Evolutionary conservation across 2,888 invertebrate genomes (phyloP), one percentile per base, ranked within the genome.

Genomic region (Eretmocerus hayati): DNA sequence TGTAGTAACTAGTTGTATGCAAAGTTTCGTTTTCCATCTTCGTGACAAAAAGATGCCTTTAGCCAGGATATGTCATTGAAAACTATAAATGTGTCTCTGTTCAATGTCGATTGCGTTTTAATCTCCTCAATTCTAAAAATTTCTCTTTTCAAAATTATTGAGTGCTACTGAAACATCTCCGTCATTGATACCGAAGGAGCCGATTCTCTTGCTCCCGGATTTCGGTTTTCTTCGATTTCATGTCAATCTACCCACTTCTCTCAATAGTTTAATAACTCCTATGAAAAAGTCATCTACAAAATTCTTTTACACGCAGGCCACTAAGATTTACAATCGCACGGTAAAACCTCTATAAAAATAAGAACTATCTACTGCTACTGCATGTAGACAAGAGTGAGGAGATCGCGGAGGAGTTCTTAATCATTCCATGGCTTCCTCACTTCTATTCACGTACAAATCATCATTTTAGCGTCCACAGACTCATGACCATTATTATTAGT

Each of bases 61-160:
- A 65, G 64, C 64, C 66, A 69, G 67, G 69, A 69, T 70, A 70
- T 70, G 69, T 70, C 62, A 63, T 65, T 69, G 67, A 69, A 65
- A 69, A 64, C 67, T 67, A 65, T 66, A 56, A 62, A 61, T 56
- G 61, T 50, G 48, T 48, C 48, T 50, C 49, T 47, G 53, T 50
- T 43, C 46, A 48, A 46, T 50, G 43, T 42, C 38, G 44, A 47
- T 53, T 50, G 49, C 53, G 22, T 32, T 46, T 47, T 61, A 62
- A 62, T 63, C 63, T 42, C 32, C 33, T 40, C 48, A 31, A 42
- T 37, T 44, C 21, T 48, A 40, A 46, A 51, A 53, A 50, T 31
- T 39, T 26, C 43, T 42, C 23, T 40, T 40, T 23, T 36, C n/a
- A 20, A 30, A 43, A 42, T 50, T 42, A 38, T 50, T 38, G n/a